Base-by-base conservation (phyloP, 1,140 invertebrate genomes). In the Cydia pomonella region DNA sequence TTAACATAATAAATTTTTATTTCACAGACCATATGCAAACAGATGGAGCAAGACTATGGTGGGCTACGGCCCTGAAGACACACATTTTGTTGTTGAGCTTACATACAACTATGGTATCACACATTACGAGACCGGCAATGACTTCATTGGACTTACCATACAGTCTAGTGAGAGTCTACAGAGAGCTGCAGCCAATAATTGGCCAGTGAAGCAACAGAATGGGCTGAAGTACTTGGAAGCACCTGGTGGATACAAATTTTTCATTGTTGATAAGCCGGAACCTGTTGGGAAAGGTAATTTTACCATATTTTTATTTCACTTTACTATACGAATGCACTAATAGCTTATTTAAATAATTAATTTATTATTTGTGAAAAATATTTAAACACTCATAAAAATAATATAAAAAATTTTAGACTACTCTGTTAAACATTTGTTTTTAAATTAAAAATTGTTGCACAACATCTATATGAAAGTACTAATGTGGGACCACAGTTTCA, bases 1-100 rank as follows among this genome's bases (percentile, higher is more conserved):
- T n/a, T n/a, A n/a, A 47, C 44, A 47, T 47, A 16, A 13, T 50
- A 59, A 59, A 12, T 59, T 59, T 59, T 10, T 0, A 16, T 69
- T 88, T 94, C 91, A 71, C 85, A 98, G 98, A 53, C 98, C 98
- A 18, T 99, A 99, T 93, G 97, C 97, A 87, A 98, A 98, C 80
- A 96, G 97, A 80, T 99, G 99, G 99, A 99, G 98, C 85, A 99
- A 99, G 94, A 99, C 99, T 0, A 99, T 99, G 99, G 95, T 99
- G 66, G 99, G 99, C 12, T 99, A 99, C 94, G 99, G 99, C 0
- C 95, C 97, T 9, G 99, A 99, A 93, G 97, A 98, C 84, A 94
- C 95, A 72, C 97, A 99, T 92, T 99, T 99, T 95, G 98, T 99
- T 4, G 94, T 99, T 41, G 99, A 99, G 92, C 93, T 99, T 5